A percentile compares a stretch with the other conserved stretches of the same genome.
These are phyloP conservation scores for Dicycla oo DNA, from an alignment of 2,888 invertebrate species.

Conservation along the genomic window DNA sequence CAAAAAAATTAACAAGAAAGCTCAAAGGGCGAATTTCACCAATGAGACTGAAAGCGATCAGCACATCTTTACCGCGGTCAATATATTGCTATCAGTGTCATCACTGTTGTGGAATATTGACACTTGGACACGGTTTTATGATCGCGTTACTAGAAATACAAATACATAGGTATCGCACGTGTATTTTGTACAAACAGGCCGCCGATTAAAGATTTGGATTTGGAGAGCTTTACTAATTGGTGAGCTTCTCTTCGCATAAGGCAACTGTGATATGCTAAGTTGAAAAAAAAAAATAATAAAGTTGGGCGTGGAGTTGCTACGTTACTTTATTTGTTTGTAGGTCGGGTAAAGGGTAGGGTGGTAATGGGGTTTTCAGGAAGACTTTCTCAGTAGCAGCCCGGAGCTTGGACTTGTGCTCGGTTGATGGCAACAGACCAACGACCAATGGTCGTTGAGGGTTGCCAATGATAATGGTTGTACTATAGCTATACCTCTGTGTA, in stretches of 20 bases:
- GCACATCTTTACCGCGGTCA: too few species aligned
- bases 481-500: not conserved
- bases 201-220: not conserved
- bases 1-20: not conserved
- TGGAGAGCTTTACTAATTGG: not conserved
- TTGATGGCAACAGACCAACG: too few species aligned
- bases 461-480: too few species aligned
- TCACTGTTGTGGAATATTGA: too few species aligned
- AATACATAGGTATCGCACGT: not conserved
- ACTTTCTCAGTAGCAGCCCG: not conserved
- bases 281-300: not conserved
- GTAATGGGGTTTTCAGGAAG: not conserved
- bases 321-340: not conserved
- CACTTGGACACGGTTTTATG: too few species aligned
- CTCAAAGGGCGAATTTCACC: not conserved
- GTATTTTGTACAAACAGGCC: not conserved
- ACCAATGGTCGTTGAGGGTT: too few species aligned
- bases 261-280: too few species aligned
- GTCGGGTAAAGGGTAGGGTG: not conserved
- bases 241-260: not conserved
- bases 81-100: too few species aligned
- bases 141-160: not conserved
- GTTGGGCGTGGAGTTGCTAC: not conserved
- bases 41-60: not conserved
- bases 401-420: too few species aligned